Evolutionary conservation across 2,113 vertebrate genomes (phyloP).

Genomic region (Ophthalmolycus amberensis): DNA sequence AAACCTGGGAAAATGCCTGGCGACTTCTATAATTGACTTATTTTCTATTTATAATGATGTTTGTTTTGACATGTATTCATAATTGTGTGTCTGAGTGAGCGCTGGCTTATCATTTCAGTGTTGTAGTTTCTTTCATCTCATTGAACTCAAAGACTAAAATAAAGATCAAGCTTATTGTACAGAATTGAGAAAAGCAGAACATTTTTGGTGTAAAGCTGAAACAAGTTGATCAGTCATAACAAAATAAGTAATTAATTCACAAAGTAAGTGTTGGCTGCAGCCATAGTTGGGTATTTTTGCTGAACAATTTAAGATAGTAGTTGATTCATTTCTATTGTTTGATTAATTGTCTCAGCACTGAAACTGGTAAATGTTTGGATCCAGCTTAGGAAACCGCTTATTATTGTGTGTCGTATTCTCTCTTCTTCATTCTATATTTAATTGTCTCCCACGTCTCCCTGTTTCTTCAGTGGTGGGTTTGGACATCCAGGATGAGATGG

Average conservation of each 20-base stretch:
- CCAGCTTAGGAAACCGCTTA: not conserved
- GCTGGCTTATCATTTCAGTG: too few species aligned
- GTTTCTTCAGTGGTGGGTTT: constrained; percentile 92
- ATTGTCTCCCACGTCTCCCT: not conserved
- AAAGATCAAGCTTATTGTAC: not conserved
- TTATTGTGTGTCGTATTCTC: not conserved
- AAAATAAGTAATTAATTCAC: not conserved
- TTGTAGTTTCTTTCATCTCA: not conserved
- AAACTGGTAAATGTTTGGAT: not conserved
- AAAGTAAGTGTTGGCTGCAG: not conserved
- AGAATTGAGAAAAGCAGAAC: not conserved
- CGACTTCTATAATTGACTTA: not conserved
- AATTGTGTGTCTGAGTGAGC: not conserved
- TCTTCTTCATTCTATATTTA: not conserved
- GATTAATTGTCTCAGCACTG: not conserved
- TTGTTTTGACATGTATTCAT: not conserved
- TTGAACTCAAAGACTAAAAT: not conserved
- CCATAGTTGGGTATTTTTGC: not conserved
- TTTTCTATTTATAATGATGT: not conserved
- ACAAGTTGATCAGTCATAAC: not conserved
- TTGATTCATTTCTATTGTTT: not conserved
- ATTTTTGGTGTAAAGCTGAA: not conserved
- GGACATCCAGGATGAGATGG: constrained; percentile 99
- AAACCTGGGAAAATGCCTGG: not conserved
- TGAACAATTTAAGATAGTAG: not conserved